Conservation (phyloP, 2,888 invertebrate species). For the Spilosoma lubricipeda region DNA sequence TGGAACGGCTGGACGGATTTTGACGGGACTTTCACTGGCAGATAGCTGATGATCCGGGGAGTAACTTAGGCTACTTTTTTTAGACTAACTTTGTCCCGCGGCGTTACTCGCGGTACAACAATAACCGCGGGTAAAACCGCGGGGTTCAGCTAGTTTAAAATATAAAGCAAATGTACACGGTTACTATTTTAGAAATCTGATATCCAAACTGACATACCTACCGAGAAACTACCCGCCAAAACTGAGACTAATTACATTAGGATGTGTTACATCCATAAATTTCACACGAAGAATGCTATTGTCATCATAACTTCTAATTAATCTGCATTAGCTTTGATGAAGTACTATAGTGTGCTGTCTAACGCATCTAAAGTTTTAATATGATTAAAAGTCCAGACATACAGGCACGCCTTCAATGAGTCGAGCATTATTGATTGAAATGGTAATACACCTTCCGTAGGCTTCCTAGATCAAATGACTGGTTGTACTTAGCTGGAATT, state of each 20-base stretch:
- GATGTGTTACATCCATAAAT: background rate
- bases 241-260: background rate
- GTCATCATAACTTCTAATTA: background rate
- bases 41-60: too few relatives aligned
- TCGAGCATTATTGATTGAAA: conserved; percentile 47
- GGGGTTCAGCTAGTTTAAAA: too few relatives aligned
- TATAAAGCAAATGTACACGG: background rate
- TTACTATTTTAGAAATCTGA: background rate
- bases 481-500: conserved; percentile 23
- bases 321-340: background rate
- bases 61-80: too few relatives aligned
- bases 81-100: too few relatives aligned
- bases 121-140: too few relatives aligned
- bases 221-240: background rate
- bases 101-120: too few relatives aligned
- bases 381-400: conserved; percentile 23
- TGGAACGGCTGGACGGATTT: too few relatives aligned
- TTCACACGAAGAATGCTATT: background rate
- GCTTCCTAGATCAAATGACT: conserved; percentile 53
- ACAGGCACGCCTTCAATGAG: conserved; percentile 28
- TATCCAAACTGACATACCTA: background rate
- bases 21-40: too few relatives aligned
- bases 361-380: conserved; percentile 15
- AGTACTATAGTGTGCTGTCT: background rate
- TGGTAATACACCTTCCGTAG: conserved; percentile 39